Evolutionary conservation across 2,113 vertebrate genomes (phyloP).

Genomic region (Nannobrachium achirus): DNA sequence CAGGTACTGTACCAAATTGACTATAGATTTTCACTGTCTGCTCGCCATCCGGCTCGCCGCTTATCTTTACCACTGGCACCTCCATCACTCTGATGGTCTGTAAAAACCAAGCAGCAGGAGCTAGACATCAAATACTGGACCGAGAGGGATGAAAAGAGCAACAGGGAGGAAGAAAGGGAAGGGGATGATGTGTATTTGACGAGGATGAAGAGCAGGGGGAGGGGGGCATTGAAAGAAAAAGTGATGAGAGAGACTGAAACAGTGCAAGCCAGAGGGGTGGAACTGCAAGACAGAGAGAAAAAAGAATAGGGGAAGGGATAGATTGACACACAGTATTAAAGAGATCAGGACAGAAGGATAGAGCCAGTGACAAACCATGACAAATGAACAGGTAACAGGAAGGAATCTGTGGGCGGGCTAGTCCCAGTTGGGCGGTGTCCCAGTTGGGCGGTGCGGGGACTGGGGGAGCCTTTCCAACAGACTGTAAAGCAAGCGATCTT

Average conservation of each 20-base stretch:
- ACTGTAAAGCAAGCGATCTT: too few relatives aligned
- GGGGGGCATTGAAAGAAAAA: background rate
- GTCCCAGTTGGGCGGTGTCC: too few relatives aligned
- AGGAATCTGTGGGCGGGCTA: too few relatives aligned
- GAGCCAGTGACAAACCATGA: conserved; percentile 27
- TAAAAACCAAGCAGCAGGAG: conserved; percentile 81
- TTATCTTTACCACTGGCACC: conserved; percentile 97
- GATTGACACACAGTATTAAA: too few relatives aligned
- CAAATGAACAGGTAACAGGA: conserved; percentile 30
- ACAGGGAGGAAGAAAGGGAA: too few relatives aligned
- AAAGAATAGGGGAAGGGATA: background rate
- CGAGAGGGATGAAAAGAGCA: conserved; percentile 1
- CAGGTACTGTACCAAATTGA: conserved; percentile 89
- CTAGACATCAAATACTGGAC: conserved; percentile 62
- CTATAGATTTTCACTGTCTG: conserved; percentile 95
- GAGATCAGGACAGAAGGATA: background rate
- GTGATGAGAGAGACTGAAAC: background rate
- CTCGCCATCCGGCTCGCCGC: conserved; percentile 85
- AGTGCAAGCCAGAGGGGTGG: too few relatives aligned
- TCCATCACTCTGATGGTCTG: conserved; percentile 96
- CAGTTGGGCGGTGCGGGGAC: too few relatives aligned
- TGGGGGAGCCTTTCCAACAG: too few relatives aligned
- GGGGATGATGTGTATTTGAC: too few relatives aligned
- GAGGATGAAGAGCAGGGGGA: background rate
- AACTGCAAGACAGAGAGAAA: background rate